Evolutionary conservation across 1,140 invertebrate species (phyloP), one percentile per base, ranked within the genome.

Genomic region (Zaprionus lachaisei): DNA sequence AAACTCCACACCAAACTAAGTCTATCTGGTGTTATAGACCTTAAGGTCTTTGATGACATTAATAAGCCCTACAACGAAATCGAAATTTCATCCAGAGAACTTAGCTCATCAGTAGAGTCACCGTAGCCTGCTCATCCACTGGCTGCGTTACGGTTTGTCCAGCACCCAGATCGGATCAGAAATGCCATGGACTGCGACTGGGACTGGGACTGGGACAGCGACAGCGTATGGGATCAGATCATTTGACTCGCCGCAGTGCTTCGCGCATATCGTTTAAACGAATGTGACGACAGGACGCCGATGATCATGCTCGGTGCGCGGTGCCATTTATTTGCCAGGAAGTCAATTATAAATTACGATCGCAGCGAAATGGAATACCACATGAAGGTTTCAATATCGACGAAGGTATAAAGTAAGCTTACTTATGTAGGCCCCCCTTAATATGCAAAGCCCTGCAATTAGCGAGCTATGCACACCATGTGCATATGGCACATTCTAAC

Each of bases 281-380:
- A 75, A 84, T 81, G 82, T 84, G 82, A 85, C 82, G 82, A 84
- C 82, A 84, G 82, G 79, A 81, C 65, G 81, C 77, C 80, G 79
- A 80, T 77, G 61, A 72, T 77, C 64, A 47, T 34, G 72, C 17
- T 38, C 47, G 41, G 41, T 47, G 41, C 41, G 41, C 41, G 44
- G 55, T 76, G 80, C 72, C 81, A 80, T 83, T 77, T 81, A 74
- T 84, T 70, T 56, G 58, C 44, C 44, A 64, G 78, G 71, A 76
- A 83, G 81, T 77, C 77, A 77, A 76, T 83, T 80, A 83, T 80
- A 68, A 80, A 67, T 72, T 83, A 79, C 69, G 75, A 58, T 70
- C 54, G 47, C 47, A 20, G 47, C 47, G 11, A 51, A 51, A 51
- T 51, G 47, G 47, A 47, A 47, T 47, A 47, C 41, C n/a, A 47